Base-by-base conservation (phyloP, 1,140 invertebrate species). In the Artemia franciscana region DNA sequence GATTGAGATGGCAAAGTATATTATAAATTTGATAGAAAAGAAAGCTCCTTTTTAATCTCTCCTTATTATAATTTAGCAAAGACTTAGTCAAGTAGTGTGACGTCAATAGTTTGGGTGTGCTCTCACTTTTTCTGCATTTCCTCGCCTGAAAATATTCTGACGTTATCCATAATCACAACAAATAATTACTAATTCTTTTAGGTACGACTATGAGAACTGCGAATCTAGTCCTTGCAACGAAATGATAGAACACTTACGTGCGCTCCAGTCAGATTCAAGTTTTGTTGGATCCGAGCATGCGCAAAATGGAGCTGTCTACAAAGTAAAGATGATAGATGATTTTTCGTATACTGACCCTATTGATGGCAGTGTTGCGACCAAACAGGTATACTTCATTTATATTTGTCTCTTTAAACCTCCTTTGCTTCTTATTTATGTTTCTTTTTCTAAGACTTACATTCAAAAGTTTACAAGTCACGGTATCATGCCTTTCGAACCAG, bases 161-260 rank as follows among this genome's bases (percentile, higher is more conserved):
- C n/a, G n/a, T n/a, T n/a, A n/a, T n/a, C n/a, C n/a, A n/a, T n/a
- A n/a, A n/a, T n/a, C n/a, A n/a, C n/a, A n/a, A n/a, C n/a, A n/a
- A n/a, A n/a, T n/a, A n/a, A n/a, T n/a, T n/a, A n/a, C 4, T 26
- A 59, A 63, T 67, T 67, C 64, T 61, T 67, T 26, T 64, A 88
- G 86, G 69, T 95, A 97, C 72, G 94, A 98, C 75, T 98, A 97
- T 77, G 94, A 98, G 76, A 88, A 94, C 70, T 92, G 91, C 71
- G 86, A 90, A 59, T 73, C 80, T 23, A 84, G 82, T n/a, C 80
- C 79, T 26, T 91, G 89, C 59, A 84, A 90, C 67, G 77, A 86
- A 71, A 86, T 97, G 84, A 91, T 98, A 81, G 70, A 73, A 9
- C 75, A 80, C 57, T 73, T 96, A 61, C 84, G 91, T 72, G 71